These are phyloP conservation scores for Lobophora halterata DNA, from an alignment of 2,888 invertebrate species.

Conservation along the genomic window DNA sequence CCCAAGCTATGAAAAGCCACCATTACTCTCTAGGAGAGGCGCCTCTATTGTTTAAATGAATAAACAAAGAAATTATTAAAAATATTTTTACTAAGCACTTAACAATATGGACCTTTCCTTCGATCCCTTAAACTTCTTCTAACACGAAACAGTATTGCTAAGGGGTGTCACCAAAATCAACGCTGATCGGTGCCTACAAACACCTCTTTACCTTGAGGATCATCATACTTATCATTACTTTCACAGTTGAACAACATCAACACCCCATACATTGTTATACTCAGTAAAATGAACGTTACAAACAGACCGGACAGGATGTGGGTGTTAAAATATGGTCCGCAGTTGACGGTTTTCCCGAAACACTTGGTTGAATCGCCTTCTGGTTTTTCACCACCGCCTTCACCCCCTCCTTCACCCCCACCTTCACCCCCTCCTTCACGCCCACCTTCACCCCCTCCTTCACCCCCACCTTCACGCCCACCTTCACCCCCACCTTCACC, in stretches of 20 bases:
- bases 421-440: neutral
- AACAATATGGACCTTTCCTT: too few relatives aligned
- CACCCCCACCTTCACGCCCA: neutral
- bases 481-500: neutral
- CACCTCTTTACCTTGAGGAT: conserved; percentile 41
- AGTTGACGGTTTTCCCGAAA: conserved; percentile 44
- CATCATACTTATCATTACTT: conserved; percentile 47
- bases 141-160: too few relatives aligned
- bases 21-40: too few relatives aligned
- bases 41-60: too few relatives aligned
- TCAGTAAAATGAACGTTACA: conserved; percentile 33
- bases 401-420: neutral
- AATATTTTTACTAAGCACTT: too few relatives aligned
- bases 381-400: neutral
- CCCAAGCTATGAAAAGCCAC: too few relatives aligned
- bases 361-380: neutral
- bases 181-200: neutral
- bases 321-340: conserved; percentile 49
- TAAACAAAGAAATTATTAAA: too few relatives aligned
- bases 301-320: conserved; percentile 42
- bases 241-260: conserved; percentile 34
- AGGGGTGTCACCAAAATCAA: too few relatives aligned
- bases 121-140: too few relatives aligned
- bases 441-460: neutral
- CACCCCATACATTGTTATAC: conserved; percentile 41